Base-by-base conservation (phyloP, 92 coral and sea anemone species). In the Palythoa grandiflora region DNA sequence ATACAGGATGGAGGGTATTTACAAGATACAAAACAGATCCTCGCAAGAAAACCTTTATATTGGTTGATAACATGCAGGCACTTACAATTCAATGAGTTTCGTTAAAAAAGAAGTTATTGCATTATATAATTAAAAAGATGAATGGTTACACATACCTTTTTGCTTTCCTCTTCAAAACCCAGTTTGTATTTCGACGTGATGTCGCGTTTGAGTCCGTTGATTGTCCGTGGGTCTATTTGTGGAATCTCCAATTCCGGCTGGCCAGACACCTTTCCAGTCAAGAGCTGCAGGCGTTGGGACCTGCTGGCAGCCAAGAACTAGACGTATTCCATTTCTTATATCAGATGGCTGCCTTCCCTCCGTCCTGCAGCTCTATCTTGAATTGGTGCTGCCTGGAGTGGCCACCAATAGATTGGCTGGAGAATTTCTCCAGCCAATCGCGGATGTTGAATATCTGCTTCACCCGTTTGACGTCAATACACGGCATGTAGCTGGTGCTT, bases 311-410 rank as follows among this genome's bases (percentile, higher is more conserved):
- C 78, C 55, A 38, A 10, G 51, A 38, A 13, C 53, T 44, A 8
- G 78, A 40, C 15, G 54, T 38, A 39, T 54, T 44, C 79, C 79
- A 75, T 36, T 75, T 44, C 79, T 47, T 75, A 37, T 47, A 75
- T 2, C 37, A 47, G 1, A 75, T 5, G 20, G 36, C 79, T n/a
- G 79, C 79, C 37, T 50, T 19, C 5, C 60, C 59, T 9, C 19
- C 51, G 15, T 2, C 57, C 36, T 47, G 54, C 79, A 75, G 79
- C 35, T 75, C 20, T 44, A 75, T 75, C 79, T 75, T 75, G 13
- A 75, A 75, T 36, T 75, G 79, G 21, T 75, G 79, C 60, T 75
- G 79, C 37, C 37, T 35, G 21, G 19, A 21, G 19, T 75, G 79
- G 10, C 79, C 59, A 10, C 20, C 35, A 5, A 75, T 47, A 11